Percentiles rank a stretch among this genome's conserved stretches.
phyloP scores from a whole-genome alignment of 2,797 vertebrate species.

The Centropyge bicolor region DNA sequence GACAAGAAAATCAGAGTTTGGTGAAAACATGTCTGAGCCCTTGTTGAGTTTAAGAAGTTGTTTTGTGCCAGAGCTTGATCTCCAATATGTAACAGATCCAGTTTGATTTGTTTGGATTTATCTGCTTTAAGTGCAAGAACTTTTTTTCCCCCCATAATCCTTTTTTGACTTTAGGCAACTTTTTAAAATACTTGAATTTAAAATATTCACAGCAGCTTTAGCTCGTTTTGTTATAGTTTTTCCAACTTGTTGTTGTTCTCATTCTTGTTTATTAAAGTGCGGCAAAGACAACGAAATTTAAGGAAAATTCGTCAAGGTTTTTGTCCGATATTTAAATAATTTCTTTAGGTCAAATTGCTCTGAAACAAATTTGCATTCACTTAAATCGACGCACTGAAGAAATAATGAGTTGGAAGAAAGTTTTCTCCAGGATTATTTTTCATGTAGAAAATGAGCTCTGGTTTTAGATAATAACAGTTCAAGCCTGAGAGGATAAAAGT shows the following conservation, averaged over 20 bases:
- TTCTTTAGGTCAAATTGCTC: not conserved
- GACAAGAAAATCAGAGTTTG: not conserved
- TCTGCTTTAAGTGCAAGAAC: not conserved
- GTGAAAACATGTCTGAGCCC: not conserved
- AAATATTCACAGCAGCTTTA: not conserved
- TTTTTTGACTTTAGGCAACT: not conserved
- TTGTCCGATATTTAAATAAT: not conserved
- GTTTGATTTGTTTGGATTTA: not conserved
- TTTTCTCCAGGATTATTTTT: not conserved
- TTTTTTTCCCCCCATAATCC: not conserved
- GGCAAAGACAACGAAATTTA: not conserved
- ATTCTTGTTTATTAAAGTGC: not conserved
- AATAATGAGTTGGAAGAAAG: not conserved
- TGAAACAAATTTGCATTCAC: not conserved
- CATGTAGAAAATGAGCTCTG: rapidly evolving
- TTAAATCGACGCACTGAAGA: not conserved
- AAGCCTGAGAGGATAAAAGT: not conserved
- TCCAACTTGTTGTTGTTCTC: not conserved
- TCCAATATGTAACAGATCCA: slow-evolving; percentile 11
- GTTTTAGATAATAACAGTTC: not conserved
- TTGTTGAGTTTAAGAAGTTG: not conserved
- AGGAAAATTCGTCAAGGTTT: rapidly evolving
- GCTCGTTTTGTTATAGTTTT: not conserved
- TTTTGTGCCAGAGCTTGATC: not conserved
- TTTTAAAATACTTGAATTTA: not conserved